Base-by-base conservation (phyloP, 2,797 vertebrate species). In the Centroberyx gerrardi region DNA sequence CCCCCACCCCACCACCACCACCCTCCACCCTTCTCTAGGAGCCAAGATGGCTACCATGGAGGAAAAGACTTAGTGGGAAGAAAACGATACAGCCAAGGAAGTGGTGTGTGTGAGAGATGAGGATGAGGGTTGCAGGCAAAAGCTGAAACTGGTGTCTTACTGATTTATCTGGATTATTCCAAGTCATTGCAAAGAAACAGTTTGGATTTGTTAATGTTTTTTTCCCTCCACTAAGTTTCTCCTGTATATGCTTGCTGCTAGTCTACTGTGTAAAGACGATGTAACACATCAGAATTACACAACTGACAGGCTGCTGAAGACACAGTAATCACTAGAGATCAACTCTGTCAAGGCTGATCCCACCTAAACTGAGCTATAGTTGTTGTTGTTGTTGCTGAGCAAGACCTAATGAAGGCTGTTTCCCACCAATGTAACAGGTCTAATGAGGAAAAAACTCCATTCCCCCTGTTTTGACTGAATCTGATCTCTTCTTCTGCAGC, bases 1-100 rank as follows among this genome's bases (percentile, higher is more conserved):
- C 78, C 75, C 51, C 55, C n/a, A 18, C 46, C 17, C 15, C 33
- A 2, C 33, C 4, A 64, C 54, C 33, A 49, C 33, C 36, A 53
- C 55, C 61, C 48, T 67, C 59, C 53, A 60, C 17, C 7, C 66
- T 59, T 46, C 58, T 36, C 44, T 52, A 13, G 15, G 27, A 63
- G 68, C 75, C 62, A 66, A 76, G 49, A 71, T 53, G 77, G 65
- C 51, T 62, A 46, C 66, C 53, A 66, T 17, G n/a, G 62, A 59
- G 59, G 60, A 40, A 58, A 42, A 56, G 15, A 67, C 18, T 10
- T 53, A 60, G 18, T 17, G 58, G 38, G n/a, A 22, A 48, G 52
- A 62, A 60, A 68, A 86, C 6, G 68, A 60, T 22, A 68, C 38
- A 44, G 42, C 49, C 56, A 22, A 71, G 54, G 42, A 76, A 28